These are phyloP conservation scores for Tor tambroides DNA, from an alignment of 2,113 vertebrate genomes.

Conservation along the genomic window DNA sequence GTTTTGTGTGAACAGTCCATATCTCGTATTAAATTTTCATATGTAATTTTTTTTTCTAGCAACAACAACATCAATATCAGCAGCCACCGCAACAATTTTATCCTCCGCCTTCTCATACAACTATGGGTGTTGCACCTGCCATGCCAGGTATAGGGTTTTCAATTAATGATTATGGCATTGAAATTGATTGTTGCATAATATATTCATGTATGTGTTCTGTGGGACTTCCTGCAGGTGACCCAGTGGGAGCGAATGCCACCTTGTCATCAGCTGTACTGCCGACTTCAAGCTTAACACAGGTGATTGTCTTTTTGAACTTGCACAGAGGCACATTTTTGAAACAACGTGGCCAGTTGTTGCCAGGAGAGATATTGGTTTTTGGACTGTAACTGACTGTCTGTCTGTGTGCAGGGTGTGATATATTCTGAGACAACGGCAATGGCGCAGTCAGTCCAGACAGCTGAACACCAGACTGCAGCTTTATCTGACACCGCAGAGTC, in stretches of 20 bases:
- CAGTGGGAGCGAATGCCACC: slow-evolving; percentile 42
- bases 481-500: slow-evolving; percentile 54
- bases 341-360: background rate
- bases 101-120: slow-evolving; percentile 55
- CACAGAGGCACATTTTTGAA: background rate
- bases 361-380: background rate
- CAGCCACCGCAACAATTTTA: slow-evolving; percentile 58
- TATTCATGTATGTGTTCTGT: slow-evolving; percentile 15
- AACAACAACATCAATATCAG: slow-evolving; percentile 56
- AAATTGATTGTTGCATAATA: background rate
- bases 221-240: background rate
- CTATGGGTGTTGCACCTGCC: slow-evolving; percentile 51
- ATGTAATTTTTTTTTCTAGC: slow-evolving; percentile 13
- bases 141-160: slow-evolving; percentile 66
- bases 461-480: slow-evolving; percentile 52
- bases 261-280: slow-evolving; percentile 44
- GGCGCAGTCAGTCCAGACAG: slow-evolving; percentile 52
- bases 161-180: background rate
- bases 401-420: slow-evolving; percentile 47
- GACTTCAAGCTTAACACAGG: slow-evolving; percentile 64
- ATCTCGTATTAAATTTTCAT: background rate
- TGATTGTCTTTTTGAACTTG: slow-evolving; percentile 39
- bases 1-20: background rate
- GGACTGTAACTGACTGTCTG: slow-evolving; percentile 5
- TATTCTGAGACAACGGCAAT: slow-evolving; percentile 60